Base-by-base conservation (phyloP, 1,140 invertebrate species). In the Hylaeus volcanicus region DNA sequence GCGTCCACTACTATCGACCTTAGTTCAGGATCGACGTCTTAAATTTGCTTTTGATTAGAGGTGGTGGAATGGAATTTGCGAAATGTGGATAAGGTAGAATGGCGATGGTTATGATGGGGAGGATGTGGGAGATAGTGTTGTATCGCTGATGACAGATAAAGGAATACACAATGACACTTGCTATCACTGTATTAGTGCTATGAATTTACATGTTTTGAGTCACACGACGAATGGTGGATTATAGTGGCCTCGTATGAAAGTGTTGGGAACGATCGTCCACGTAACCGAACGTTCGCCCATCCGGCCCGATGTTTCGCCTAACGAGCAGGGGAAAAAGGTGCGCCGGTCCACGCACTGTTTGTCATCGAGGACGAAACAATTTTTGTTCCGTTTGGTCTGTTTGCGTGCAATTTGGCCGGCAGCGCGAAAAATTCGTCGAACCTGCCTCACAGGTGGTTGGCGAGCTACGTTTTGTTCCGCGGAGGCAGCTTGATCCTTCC, bases 361-460 rank as follows among this genome's bases (percentile, higher is more conserved):
- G 61, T 65, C 61, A 74, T 48, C 61, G 61, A n/a, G 45, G 61
- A 37, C 15, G 11, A 39, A 43, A n/a, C 15, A n/a, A 64, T 65
- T 45, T 55, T 74, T 75, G 66, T 56, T 51, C 11, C 26, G 39
- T 15, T 60, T 48, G 5, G 45, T 39, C 41, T 15, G 41, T 43
- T 41, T 37, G n/a, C 64, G 65, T 60, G 51, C 51, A 53, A 70
- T 65, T 84, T 79, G 60, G 37, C 9, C 70, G 69, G 79, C 74
- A 73, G 56, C 51, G 63, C 69, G 81, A 37, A 15, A 65, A 74
- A 74, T 71, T 43, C 58, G 64, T 45, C 56, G 45, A 41, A 69
- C 39, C 37, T 1, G 41, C 56, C 43, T 48, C 55, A 58, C 75
- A 71, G 66, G 75, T 70, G 55, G 75, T 78, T 78, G 26, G 15